Evolutionary conservation across 2,888 invertebrate species (phyloP).

Genomic region (Endotricha flammealis): DNA sequence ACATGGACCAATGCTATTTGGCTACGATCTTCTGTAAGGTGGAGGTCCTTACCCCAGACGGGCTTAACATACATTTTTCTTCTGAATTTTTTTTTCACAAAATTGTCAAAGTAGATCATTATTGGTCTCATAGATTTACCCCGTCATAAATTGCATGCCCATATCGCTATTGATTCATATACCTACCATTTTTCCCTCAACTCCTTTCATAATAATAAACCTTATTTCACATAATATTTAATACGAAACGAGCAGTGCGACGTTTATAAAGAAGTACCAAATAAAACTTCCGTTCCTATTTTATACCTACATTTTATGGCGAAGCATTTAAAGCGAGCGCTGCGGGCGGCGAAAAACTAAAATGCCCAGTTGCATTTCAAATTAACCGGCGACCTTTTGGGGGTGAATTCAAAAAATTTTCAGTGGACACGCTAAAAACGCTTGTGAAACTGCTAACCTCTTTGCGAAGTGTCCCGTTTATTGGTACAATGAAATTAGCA

Average conservation of each 20-base stretch:
- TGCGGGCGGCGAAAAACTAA: constrained; percentile 42
- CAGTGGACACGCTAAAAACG: constrained; percentile 64
- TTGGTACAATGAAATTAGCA: constrained; percentile 75
- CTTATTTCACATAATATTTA: constrained; percentile 21
- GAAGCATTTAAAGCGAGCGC: constrained; percentile 36
- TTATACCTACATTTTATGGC: constrained; percentile 39
- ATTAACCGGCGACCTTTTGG: constrained; percentile 60
- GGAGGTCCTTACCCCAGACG: no score
- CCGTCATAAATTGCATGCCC: no score
- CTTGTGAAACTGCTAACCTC: constrained; percentile 64
- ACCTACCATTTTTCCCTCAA: no score
- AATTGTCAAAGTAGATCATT: no score
- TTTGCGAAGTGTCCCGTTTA: constrained; percentile 67
- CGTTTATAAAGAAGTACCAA: background rate
- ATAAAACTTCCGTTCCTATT: background rate
- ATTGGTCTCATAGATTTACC: no score
- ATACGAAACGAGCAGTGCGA: background rate
- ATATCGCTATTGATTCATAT: no score
- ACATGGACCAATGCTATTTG: no score
- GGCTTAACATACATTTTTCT: no score
- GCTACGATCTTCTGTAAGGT: no score
- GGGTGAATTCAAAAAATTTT: constrained; percentile 68
- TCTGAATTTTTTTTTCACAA: no score
- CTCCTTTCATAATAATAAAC: no score
- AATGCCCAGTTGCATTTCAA: constrained; percentile 66